These are phyloP conservation scores for Nineta flava DNA, from an alignment of 2,888 invertebrate genomes.

Conservation along the genomic window DNA sequence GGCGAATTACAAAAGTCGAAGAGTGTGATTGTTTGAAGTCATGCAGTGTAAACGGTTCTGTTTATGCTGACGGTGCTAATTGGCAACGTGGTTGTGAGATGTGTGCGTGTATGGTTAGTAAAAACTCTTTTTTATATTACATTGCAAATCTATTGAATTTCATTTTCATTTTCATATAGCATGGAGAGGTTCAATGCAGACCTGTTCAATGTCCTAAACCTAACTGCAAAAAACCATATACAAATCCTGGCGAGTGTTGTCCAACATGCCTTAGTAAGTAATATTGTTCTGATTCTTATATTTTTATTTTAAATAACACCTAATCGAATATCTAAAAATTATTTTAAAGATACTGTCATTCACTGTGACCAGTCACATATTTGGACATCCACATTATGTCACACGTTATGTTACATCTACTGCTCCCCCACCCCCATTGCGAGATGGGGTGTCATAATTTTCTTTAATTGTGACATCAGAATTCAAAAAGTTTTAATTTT, in stretches of 20 bases:
- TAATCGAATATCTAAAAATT: too few relatives aligned
- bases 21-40: constrained; percentile 85
- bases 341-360: too few relatives aligned
- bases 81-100: constrained; percentile 77
- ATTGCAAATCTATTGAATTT: not conserved
- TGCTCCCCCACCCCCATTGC: too few relatives aligned
- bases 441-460: too few relatives aligned
- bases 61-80: constrained; percentile 66
- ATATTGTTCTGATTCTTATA: not conserved
- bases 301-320: too few relatives aligned
- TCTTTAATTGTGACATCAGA: too few relatives aligned
- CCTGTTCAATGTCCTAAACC: constrained; percentile 64
- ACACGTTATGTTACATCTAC: too few relatives aligned
- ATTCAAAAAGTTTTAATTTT: too few relatives aligned
- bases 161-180: constrained; percentile 38
- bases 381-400: too few relatives aligned
- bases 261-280: constrained; percentile 72
- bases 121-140: not conserved
- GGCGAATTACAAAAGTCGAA: constrained; percentile 60
- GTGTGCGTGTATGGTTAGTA: constrained; percentile 71
- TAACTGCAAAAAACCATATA: constrained; percentile 66
- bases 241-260: constrained; percentile 67
- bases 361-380: too few relatives aligned
- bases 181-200: constrained; percentile 71
- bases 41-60: constrained; percentile 65